phyloP scores from a whole-genome alignment of 2,113 vertebrate species.

The Silurus asotus region DNA sequence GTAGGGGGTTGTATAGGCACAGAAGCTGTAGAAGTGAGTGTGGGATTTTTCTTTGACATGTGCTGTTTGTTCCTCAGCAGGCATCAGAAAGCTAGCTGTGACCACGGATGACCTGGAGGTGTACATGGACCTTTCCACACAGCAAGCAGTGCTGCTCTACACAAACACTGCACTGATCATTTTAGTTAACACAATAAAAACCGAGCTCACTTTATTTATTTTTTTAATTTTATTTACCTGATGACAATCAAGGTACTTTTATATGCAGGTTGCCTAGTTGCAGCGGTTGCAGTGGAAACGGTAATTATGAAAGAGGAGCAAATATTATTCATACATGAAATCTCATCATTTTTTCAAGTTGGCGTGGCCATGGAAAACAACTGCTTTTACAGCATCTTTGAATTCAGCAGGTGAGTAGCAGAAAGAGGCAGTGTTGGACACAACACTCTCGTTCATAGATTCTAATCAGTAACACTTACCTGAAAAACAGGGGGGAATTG shows the following conservation, averaged over 20 bases:
- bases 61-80: conserved; percentile 62
- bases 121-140: conserved; percentile 59
- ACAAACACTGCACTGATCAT: conserved; percentile 53
- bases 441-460: conserved; percentile 47
- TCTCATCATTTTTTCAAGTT: conserved; percentile 28
- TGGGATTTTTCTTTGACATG: conserved; percentile 30
- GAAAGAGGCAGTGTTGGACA: conserved; percentile 9
- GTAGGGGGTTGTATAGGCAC: neutral
- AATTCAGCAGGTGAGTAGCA: neutral
- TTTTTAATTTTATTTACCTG: neutral
- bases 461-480: conserved; percentile 48
- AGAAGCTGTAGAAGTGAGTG: neutral
- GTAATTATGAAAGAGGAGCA: conserved; percentile 26
- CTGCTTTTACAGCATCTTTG: neutral
- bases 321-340: conserved; percentile 38
- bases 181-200: conserved; percentile 7
- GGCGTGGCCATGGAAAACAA: conserved; percentile 20
- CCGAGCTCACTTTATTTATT: neutral
- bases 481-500: conserved; percentile 34
- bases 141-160: conserved; percentile 52
- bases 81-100: conserved; percentile 62
- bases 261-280: conserved; percentile 5
- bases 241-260: conserved; percentile 9
- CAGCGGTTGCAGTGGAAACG: neutral
- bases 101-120: conserved; percentile 59